phyloP scores from a whole-genome alignment of 1,140 invertebrate genomes.

The Macrostomum lignano region DNA sequence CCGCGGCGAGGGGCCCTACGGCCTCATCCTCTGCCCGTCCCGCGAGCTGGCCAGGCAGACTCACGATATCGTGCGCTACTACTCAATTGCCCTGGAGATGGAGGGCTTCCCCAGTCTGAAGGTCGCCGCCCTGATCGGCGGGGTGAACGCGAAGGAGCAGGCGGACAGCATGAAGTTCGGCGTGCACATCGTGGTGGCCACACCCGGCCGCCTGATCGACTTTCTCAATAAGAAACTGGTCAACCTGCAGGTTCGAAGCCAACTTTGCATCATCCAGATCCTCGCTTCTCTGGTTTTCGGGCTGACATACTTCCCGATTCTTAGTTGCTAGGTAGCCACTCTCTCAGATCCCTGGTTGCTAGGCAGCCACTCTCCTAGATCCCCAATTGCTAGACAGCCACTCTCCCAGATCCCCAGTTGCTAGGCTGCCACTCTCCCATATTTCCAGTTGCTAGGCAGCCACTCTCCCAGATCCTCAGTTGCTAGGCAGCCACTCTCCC shows the following conservation, averaged over 20 bases:
- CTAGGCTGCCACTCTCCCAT: too few relatives aligned
- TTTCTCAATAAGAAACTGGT: slow-evolving; percentile 94
- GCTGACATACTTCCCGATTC: too few relatives aligned
- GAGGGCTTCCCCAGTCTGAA: slow-evolving; percentile 48
- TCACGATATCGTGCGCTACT: slow-evolving; percentile 61
- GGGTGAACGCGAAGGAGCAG: slow-evolving; percentile 64
- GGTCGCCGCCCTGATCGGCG: slow-evolving; percentile 69
- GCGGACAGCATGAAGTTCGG: slow-evolving; percentile 59
- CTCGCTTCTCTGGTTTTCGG: too few relatives aligned
- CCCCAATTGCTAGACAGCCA: too few relatives aligned
- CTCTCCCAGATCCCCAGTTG: too few relatives aligned
- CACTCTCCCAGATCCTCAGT: too few relatives aligned
- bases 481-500: too few relatives aligned
- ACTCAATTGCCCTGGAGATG: slow-evolving; percentile 40
- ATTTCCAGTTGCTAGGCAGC: too few relatives aligned
- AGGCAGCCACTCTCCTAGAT: too few relatives aligned
- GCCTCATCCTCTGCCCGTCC: slow-evolving; percentile 82
- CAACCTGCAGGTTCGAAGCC: slow-evolving; percentile 51
- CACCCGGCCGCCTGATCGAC: slow-evolving; percentile 82
- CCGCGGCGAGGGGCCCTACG: slow-evolving; percentile 79
- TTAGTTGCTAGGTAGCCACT: too few relatives aligned
- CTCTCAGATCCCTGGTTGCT: too few relatives aligned
- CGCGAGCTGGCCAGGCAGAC: slow-evolving; percentile 90
- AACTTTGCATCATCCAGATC: neutral
- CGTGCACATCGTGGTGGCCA: slow-evolving; percentile 90